Conservation (phyloP, 2,113 vertebrate genomes). For the Climacteris rufus region DNA sequence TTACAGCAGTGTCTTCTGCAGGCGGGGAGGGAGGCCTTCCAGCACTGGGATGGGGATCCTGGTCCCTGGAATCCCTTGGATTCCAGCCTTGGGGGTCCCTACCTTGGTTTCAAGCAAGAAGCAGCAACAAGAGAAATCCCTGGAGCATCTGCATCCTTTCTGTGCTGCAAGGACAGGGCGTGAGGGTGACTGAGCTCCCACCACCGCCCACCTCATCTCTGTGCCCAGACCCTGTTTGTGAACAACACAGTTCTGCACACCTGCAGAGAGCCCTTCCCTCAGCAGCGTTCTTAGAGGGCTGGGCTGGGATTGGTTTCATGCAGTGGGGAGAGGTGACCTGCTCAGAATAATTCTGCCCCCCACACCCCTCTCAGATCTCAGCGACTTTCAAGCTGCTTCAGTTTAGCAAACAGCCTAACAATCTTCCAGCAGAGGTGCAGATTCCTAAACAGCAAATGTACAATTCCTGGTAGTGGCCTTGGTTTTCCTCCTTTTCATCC, state of each 20-base stretch:
- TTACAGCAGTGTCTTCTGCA: not conserved
- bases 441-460: not conserved
- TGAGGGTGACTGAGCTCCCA: not conserved
- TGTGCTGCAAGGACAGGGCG: not conserved
- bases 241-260: fast-evolving
- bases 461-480: not conserved
- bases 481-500: not conserved
- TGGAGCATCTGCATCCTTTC: not conserved
- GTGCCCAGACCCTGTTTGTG: fast-evolving
- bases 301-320: not conserved
- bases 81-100: fast-evolving
- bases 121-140: not conserved
- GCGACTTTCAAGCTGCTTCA: not conserved
- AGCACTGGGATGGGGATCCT: not conserved
- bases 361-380: fast-evolving
- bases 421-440: not conserved
- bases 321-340: not conserved
- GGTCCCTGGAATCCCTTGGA: not conserved
- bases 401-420: not conserved
- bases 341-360: not conserved
- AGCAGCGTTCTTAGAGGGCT: fast-evolving
- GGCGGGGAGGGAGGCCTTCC: not conserved
- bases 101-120: not conserved
- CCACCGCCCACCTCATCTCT: not conserved
- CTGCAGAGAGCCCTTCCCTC: not conserved